Percentiles rank a stretch among this genome's conserved stretches.
These are phyloP conservation scores for Temnothorax rugatulus DNA, from an alignment of 2,888 invertebrate species.

Conservation along the genomic window DNA sequence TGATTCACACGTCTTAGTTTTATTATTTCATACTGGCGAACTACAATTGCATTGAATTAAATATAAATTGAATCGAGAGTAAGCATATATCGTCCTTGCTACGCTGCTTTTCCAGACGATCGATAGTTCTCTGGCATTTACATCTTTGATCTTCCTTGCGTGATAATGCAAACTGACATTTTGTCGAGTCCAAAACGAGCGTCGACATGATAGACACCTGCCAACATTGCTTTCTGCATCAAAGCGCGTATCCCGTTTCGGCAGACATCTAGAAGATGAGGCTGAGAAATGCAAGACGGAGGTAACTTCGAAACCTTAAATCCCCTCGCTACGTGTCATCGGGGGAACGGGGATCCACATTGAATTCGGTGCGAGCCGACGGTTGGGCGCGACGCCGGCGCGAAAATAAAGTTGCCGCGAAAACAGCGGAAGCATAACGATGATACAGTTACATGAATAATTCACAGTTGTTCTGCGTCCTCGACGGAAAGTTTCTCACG, in stretches of 20 bases:
- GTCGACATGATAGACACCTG: slow-evolving; percentile 27
- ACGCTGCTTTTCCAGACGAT: background rate
- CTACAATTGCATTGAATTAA: no score
- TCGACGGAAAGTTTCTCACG: slow-evolving; percentile 61
- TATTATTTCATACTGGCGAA: no score
- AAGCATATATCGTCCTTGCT: background rate
- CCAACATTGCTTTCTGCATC: slow-evolving; percentile 18
- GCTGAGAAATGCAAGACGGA: slow-evolving; percentile 12
- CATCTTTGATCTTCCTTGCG: background rate
- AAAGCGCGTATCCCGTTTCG: slow-evolving; percentile 30
- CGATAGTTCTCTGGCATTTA: background rate
- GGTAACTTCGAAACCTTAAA: slow-evolving; percentile 66
- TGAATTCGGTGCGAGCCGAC: slow-evolving; percentile 76
- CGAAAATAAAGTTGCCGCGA: slow-evolving; percentile 73
- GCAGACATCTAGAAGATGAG: slow-evolving; percentile 7
- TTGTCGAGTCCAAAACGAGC: slow-evolving; percentile 1
- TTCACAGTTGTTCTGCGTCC: slow-evolving; percentile 76
- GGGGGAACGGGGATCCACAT: slow-evolving; percentile 76
- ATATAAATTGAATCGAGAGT: background rate
- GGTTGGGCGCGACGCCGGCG: slow-evolving; percentile 57
- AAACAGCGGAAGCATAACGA: slow-evolving; percentile 77
- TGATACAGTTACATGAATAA: slow-evolving; percentile 82
- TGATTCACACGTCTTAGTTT: no score
- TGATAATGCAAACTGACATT: slow-evolving; percentile 15
- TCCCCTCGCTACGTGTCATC: slow-evolving; percentile 65